These are phyloP conservation scores for Thamnophis sirtalis DNA, from an alignment of 2,113 vertebrate species.

Conservation along the genomic window DNA sequence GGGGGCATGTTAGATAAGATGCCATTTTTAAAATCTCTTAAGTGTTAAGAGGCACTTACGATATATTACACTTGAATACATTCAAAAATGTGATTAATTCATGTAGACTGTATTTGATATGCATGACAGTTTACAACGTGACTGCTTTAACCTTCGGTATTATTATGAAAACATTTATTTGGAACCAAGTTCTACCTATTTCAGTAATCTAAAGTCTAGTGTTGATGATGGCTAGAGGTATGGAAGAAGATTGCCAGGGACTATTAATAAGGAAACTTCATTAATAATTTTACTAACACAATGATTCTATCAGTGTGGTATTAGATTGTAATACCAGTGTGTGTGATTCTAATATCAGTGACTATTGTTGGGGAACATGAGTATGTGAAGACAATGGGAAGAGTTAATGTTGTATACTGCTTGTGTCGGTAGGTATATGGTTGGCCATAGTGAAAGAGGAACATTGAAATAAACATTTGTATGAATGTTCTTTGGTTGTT, in stretches of 20 bases:
- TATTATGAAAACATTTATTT: background rate
- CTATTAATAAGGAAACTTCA: background rate
- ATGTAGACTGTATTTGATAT: slow-evolving; percentile 4
- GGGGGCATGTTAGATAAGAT: background rate
- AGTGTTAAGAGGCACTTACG: background rate
- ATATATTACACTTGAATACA: background rate
- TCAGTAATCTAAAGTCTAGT: background rate
- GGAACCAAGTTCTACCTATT: background rate
- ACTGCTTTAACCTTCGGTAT: background rate
- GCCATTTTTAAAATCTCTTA: background rate
- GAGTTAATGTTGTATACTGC: background rate
- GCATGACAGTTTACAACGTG: slow-evolving; percentile 5
- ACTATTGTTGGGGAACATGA: background rate
- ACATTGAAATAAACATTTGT: background rate
- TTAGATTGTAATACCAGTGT: background rate
- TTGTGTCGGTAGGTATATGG: background rate
- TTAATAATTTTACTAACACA: background rate
- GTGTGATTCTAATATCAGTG: background rate
- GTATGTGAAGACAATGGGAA: background rate
- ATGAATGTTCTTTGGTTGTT: background rate
- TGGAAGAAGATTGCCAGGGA: background rate
- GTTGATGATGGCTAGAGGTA: background rate
- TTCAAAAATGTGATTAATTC: background rate
- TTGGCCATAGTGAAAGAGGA: background rate
- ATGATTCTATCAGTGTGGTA: background rate